These are phyloP conservation scores for Tichodroma muraria DNA, from an alignment of 2,113 vertebrate genomes.

Conservation along the genomic window DNA sequence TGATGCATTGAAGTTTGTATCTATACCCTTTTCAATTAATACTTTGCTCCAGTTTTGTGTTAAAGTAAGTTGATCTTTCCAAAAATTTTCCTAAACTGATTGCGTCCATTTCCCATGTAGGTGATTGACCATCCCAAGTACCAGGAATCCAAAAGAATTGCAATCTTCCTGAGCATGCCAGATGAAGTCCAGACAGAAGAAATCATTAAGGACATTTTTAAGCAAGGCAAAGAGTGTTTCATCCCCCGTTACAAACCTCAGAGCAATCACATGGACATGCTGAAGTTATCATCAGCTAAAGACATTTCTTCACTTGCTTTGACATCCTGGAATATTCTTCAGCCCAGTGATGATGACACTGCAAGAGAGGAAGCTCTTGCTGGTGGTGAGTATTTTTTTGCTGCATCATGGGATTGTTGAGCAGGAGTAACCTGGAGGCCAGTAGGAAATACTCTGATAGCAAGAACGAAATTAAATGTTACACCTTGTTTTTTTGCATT, in stretches of 20 bases:
- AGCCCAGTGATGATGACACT: constrained; percentile 76
- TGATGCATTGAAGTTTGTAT: background rate
- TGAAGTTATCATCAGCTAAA: constrained; percentile 74
- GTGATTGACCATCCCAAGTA: constrained; percentile 83
- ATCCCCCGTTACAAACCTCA: constrained; percentile 81
- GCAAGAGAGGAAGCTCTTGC: constrained; percentile 83
- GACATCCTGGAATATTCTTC: constrained; percentile 90
- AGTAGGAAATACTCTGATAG: background rate
- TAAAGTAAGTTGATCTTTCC: background rate
- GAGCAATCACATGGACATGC: constrained; percentile 92
- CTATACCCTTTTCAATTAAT: background rate
- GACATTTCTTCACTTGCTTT: constrained; percentile 80
- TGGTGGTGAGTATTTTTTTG: constrained; percentile 68
- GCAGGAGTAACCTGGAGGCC: background rate
- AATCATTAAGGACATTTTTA: constrained; percentile 83
- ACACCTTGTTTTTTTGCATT: background rate
- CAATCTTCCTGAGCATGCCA: constrained; percentile 89
- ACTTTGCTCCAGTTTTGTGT: background rate
- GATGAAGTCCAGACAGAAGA: constrained; percentile 87
- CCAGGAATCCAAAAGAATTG: constrained; percentile 75
- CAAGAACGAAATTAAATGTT: background rate
- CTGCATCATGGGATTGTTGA: background rate
- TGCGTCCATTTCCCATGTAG: constrained; percentile 53
- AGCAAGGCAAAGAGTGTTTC: constrained; percentile 84
- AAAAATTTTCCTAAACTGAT: background rate